phyloP scores from a whole-genome alignment of 2,797 vertebrate species.

The Sylvilagus floridanus region DNA sequence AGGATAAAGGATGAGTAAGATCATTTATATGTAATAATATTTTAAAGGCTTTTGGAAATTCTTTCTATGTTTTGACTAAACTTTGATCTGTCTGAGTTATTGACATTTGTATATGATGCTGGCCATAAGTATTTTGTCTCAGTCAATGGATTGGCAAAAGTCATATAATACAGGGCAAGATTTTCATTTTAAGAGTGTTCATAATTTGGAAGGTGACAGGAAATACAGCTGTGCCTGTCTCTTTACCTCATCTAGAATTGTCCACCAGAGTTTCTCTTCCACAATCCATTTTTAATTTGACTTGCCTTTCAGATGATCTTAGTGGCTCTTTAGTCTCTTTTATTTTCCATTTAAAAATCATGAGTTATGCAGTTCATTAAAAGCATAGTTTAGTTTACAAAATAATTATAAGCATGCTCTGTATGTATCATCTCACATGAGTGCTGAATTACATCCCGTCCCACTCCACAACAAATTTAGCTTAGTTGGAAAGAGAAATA shows the following conservation, averaged over 20 bases:
- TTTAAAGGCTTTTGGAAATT: background rate
- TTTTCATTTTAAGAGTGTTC: background rate
- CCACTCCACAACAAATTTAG: background rate
- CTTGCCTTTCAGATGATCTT: background rate
- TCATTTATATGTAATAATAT: background rate
- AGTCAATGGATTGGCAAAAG: background rate
- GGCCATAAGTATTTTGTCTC: background rate
- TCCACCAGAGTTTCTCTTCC: background rate
- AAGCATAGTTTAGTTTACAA: background rate
- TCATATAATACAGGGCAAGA: background rate
- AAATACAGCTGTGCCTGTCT: background rate
- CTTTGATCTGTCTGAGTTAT: background rate
- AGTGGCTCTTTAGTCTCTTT: background rate
- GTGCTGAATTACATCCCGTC: background rate
- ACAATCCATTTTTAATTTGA: constrained; percentile 1
- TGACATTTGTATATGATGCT: background rate
- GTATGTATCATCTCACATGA: background rate
- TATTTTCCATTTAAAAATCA: background rate
- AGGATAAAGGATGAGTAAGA: background rate
- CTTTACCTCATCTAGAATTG: background rate
- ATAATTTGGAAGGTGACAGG: background rate
- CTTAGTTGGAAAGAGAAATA: constrained; percentile 32
- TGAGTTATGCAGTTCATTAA: background rate
- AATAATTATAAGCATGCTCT: background rate
- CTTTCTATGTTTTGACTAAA: background rate